Conservation (phyloP, 2,888 invertebrate species). For the Ecdyonurus torrentis region DNA sequence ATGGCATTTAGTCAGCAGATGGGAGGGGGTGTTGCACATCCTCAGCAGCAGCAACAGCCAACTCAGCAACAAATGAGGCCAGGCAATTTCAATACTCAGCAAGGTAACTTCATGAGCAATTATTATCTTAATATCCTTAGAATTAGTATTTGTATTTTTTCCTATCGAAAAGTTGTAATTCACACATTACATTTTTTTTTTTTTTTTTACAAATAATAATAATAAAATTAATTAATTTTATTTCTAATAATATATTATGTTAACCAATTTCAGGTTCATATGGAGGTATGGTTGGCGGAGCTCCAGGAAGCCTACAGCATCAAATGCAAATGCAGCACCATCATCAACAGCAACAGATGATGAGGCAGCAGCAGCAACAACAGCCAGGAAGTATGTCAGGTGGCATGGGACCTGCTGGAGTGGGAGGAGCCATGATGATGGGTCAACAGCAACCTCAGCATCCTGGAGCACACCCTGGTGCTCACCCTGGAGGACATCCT, state of each 20-base stretch:
- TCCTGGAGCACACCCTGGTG: too few species aligned
- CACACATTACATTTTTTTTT: too few species aligned
- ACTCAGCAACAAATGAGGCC: constrained; percentile 28
- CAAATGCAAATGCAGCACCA: constrained; percentile 15
- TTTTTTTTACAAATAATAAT: not conserved
- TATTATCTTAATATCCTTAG: not conserved
- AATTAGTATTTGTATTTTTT: too few species aligned
- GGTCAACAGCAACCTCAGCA: constrained; percentile 17
- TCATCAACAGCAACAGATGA: constrained; percentile 11
- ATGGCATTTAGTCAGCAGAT: constrained; percentile 11
- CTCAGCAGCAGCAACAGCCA: constrained; percentile 14
- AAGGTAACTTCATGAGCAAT: constrained; percentile 20
- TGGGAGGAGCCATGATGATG: constrained; percentile 8
- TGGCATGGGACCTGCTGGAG: constrained; percentile 26
- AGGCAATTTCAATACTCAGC: constrained; percentile 28
- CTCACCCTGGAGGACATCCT: too few species aligned
- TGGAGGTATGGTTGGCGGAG: not conserved
- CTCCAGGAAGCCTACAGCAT: constrained; percentile 17
- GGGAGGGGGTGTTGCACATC: constrained; percentile 4
- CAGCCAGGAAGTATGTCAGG: constrained; percentile 32
- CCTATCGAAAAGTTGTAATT: too few species aligned
- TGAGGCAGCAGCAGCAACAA: constrained; percentile 20
- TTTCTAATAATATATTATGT: constrained; percentile 4
- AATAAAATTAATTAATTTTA: constrained; percentile 4
- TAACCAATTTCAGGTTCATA: constrained; percentile 13